phyloP scores from a whole-genome alignment of 2,797 vertebrate genomes.

The Anisognathus igniventris region DNA sequence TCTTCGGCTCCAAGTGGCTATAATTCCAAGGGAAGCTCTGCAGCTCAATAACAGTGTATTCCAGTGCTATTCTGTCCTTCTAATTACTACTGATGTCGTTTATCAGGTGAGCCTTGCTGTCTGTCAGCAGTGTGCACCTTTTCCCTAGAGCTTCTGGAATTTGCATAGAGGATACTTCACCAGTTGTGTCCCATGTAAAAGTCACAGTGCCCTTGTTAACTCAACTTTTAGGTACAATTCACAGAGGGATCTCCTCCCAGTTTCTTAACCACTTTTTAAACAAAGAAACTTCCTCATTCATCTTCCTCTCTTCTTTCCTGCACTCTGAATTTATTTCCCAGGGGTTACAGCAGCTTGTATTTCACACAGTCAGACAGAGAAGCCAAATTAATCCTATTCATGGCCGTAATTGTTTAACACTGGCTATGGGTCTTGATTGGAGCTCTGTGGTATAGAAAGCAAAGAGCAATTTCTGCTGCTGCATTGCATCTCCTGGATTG shows the following conservation, averaged over 20 bases:
- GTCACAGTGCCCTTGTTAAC: neutral
- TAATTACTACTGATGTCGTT: neutral
- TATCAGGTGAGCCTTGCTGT: neutral
- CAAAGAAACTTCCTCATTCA: neutral
- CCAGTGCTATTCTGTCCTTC: neutral
- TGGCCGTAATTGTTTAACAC: neutral
- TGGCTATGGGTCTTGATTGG: neutral
- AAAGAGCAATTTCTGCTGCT: neutral
- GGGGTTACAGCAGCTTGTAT: neutral
- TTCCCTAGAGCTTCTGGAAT: neutral
- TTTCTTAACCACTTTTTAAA: neutral
- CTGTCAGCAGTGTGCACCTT: neutral
- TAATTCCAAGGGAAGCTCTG: neutral
- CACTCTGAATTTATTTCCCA: neutral
- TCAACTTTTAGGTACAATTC: neutral
- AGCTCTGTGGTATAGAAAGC: neutral
- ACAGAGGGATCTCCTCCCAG: neutral
- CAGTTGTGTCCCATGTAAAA: neutral
- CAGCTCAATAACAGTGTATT: neutral
- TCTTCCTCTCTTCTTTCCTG: neutral
- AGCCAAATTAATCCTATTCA: neutral
- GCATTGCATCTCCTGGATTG: neutral
- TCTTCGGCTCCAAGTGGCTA: neutral
- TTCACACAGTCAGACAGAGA: neutral
- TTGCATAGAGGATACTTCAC: neutral